Conservation (phyloP, 2,113 vertebrate genomes). For the Actenoides hombroni region DNA sequence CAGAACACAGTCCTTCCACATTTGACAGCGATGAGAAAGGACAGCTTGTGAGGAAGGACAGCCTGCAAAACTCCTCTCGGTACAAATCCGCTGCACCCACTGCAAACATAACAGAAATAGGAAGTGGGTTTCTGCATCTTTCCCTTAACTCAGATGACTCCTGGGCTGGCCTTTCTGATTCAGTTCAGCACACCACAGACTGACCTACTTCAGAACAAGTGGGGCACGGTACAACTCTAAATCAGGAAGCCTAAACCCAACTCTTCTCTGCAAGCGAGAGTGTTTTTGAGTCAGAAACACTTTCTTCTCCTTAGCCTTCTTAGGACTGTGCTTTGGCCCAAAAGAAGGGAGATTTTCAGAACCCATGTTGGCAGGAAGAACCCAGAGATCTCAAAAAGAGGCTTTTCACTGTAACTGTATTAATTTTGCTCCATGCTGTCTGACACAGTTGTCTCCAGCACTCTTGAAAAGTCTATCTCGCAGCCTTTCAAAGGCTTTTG, state of each 20-base stretch:
- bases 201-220: slow-evolving; percentile 76
- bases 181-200: slow-evolving; percentile 61
- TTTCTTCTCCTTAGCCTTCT: background rate
- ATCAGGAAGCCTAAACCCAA: slow-evolving; percentile 12
- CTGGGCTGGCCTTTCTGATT: slow-evolving; percentile 44
- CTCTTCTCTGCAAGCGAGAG: background rate
- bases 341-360: background rate
- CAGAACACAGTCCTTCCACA: background rate
- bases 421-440: background rate
- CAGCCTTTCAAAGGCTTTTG: background rate
- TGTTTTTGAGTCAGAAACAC: background rate
- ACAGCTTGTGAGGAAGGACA: background rate
- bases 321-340: background rate
- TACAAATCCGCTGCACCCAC: slow-evolving; percentile 8
- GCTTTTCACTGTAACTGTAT: background rate
- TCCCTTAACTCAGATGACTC: slow-evolving; percentile 12
- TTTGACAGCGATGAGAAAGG: background rate
- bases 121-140: slow-evolving; percentile 55
- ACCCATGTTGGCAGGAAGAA: background rate
- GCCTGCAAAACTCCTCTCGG: background rate
- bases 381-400: background rate
- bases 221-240: slow-evolving; percentile 49
- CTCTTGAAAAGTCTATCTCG: background rate
- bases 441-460: background rate
- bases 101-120: background rate